Percentiles rank a stretch among this genome's conserved stretches.
Evolutionary conservation across 2,888 invertebrate genomes (phyloP).

Genomic region (Loripinus fragilis): DNA sequence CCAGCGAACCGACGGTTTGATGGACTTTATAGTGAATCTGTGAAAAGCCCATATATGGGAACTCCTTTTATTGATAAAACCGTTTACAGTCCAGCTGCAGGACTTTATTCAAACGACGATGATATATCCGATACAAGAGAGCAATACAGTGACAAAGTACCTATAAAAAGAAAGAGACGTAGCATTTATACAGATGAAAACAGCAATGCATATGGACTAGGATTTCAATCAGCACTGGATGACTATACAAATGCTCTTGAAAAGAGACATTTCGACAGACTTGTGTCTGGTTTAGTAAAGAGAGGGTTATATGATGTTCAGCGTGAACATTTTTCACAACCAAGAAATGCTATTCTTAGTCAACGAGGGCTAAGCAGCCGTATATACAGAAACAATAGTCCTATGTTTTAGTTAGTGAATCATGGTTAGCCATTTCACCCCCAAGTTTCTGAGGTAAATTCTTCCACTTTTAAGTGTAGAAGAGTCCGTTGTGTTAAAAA

Average conservation of each 20-base stretch:
- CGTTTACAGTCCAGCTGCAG: not conserved
- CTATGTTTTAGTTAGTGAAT: too few relatives aligned
- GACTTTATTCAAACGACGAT: not conserved
- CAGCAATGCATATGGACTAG: not conserved
- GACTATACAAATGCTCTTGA: not conserved
- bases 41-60: not conserved
- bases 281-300: slow-evolving; percentile 6
- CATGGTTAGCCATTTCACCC: too few relatives aligned
- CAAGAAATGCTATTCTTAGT: not conserved
- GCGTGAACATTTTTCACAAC: not conserved
- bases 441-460: too few relatives aligned
- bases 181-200: not conserved
- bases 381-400: not conserved
- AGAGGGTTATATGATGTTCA: not conserved
- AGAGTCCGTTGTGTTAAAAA: too few relatives aligned
- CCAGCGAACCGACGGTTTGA: slow-evolving; percentile 2
- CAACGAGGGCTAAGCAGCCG: not conserved
- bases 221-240: not conserved
- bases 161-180: not conserved
- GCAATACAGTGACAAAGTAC: not conserved
- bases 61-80: not conserved
- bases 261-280: not conserved
- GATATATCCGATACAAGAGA: not conserved
- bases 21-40: not conserved
- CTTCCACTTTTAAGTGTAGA: too few relatives aligned